Evolutionary conservation across 2,888 invertebrate species (phyloP).

Genomic region (Pinctada fucata): DNA sequence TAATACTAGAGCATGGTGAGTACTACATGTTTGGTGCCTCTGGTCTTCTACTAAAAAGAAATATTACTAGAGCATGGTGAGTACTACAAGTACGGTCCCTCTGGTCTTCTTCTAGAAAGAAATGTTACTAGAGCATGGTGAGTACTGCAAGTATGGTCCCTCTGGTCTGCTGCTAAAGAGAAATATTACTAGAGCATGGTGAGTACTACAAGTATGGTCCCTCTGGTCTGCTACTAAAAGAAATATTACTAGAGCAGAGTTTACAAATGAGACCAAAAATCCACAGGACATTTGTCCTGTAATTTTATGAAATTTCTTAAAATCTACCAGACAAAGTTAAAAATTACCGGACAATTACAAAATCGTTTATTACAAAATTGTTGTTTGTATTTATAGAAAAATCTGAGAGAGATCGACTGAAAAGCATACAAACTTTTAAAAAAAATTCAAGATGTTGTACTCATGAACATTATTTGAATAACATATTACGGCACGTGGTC

Average conservation of each 20-base stretch:
- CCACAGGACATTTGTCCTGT: too few relatives aligned
- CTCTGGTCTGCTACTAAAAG: conserved; percentile 58
- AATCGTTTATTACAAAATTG: too few relatives aligned
- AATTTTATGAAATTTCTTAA: too few relatives aligned
- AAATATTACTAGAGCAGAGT: conserved; percentile 48
- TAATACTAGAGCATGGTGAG: conserved; percentile 59
- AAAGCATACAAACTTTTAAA: too few relatives aligned
- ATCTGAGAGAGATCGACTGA: too few relatives aligned
- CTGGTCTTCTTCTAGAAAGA: conserved; percentile 57
- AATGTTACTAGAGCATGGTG: conserved; percentile 63
- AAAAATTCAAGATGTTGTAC: too few relatives aligned
- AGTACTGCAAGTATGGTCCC: conserved; percentile 57
- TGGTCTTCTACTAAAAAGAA: conserved; percentile 59
- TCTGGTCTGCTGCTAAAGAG: conserved; percentile 58
- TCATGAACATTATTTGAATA: too few relatives aligned
- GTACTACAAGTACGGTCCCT: conserved; percentile 58
- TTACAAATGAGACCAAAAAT: too few relatives aligned
- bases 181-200: conserved; percentile 63
- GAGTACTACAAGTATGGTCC: conserved; percentile 56
- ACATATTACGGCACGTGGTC: too few relatives aligned
- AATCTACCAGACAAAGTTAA: too few relatives aligned
- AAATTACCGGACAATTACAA: too few relatives aligned
- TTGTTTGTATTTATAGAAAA: too few relatives aligned
- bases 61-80: conserved; percentile 61
- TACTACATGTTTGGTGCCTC: conserved; percentile 58